These are phyloP conservation scores for Eclectus roratus DNA, from an alignment of 2,113 vertebrate species.

Conservation along the genomic window DNA sequence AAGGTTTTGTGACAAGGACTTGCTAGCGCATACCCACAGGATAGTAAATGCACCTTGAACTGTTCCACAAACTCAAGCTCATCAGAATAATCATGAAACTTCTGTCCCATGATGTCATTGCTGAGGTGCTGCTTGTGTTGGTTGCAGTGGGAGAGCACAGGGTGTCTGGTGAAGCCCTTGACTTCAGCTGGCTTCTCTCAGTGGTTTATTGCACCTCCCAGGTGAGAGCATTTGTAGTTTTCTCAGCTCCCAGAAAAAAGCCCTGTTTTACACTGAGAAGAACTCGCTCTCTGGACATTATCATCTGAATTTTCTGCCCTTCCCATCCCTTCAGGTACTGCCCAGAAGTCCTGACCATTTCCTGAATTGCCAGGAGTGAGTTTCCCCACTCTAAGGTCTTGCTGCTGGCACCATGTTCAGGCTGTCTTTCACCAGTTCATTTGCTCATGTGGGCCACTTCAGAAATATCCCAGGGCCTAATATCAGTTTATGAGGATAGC, in stretches of 20 bases:
- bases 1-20: background rate
- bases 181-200: background rate
- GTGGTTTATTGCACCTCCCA: background rate
- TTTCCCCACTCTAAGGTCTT: background rate
- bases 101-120: background rate
- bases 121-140: background rate
- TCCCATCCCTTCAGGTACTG: background rate
- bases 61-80: background rate
- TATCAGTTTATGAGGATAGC: background rate
- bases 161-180: background rate
- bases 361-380: background rate
- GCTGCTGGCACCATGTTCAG: background rate
- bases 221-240: background rate
- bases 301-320: constrained; percentile 11
- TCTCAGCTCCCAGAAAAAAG: background rate
- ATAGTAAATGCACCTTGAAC: background rate
- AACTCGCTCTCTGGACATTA: background rate
- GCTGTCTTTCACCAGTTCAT: background rate
- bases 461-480: background rate
- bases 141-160: background rate
- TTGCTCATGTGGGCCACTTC: background rate
- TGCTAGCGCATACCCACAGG: background rate
- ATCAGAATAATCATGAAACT: background rate
- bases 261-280: background rate
- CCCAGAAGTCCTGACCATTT: background rate